Base-by-base conservation (phyloP, 1,140 invertebrate genomes). In the Olivierus martensii region DNA sequence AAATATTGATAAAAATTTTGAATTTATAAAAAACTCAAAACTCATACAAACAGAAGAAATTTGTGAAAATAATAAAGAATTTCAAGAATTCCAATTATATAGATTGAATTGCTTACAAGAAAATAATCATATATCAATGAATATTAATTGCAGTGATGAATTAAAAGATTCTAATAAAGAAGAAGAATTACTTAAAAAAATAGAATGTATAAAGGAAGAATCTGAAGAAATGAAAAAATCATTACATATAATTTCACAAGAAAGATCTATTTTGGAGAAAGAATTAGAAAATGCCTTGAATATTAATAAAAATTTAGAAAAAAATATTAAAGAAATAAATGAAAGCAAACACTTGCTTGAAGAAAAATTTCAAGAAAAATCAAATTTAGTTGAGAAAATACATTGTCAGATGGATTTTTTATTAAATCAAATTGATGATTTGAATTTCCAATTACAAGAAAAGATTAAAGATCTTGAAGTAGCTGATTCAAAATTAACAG, bases 351-450 rank as follows among this genome's bases (percentile, higher is more conserved):
- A 28, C 9, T 28, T 28, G 28, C 12, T 41, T 41, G 17, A 41
- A 41, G 4, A 15, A 18, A n/a, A 41, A 41, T 3, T 41, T 15
- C 14, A 41, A 6, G 17, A 15, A 5, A 41, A 41, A 18, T 49
- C 47, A 17, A 18, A 37, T 15, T 50, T 54, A 49, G 47, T 54
- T 28, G 53, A 54, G n/a, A 44, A 35, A 42, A 55, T 55, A 3
- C 53, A 55, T 28, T 55, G 43, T 47, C 34, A 51, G 19, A 41
- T 55, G 44, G 53, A 55, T 48, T 46, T 44, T 15, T 22, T 47
- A 2, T 47, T 55, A 36, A 36, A 35, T 21, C 42, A 55, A 43
- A 21, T 51, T 46, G 53, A 55, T 41, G 41, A 45, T 21, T 12
- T 51, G n/a, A 51, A 44, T 43, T n/a, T 11, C n/a, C 46, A 51